Evolutionary conservation across 2,797 vertebrate species (phyloP), one percentile per base, ranked within the genome.

Genomic region (Todus mexicanus): DNA sequence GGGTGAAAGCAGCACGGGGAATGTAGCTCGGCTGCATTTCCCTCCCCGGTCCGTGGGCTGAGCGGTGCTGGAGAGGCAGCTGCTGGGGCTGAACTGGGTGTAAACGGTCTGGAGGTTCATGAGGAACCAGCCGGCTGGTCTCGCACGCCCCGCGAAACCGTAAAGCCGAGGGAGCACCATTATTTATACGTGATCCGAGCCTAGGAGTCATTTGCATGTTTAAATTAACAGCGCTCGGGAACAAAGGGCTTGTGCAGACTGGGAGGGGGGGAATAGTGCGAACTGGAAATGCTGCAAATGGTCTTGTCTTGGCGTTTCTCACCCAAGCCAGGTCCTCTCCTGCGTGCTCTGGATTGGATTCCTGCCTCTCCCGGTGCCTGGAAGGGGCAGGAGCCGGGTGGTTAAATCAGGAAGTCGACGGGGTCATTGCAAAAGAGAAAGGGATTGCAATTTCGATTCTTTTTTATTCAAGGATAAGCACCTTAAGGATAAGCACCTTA

Each of bases 41-140:
- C 12, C 33, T 73, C 17, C 9, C 4, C 26, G 1, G 2, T 3
- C 1, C 4, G 7, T 10, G 53, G 25, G 14, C 37, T 0, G 4
- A 15, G 21, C 0, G 4, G 33, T 47, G 29, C 66, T 4, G 40
- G 42, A 38, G 37, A 63, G 29, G 29, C 57, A 63, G 27, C 38
- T 76, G 27, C 57, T 18, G 70, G 57, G 66, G 17, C 31, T 33
- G 43, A 40, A 14, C 47, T 10, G 18, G 38, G 26, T 20, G 33
- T 50, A 23, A 64, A 11, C 4, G 9, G 14, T 21, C 43, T n/a
- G 42, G 7, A 23, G 38, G 23, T 7, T 11, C 33, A 12, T 7
- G 37, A 40, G 37, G 57, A 19, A 31, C 8, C 6, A 31, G 8
- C 42, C 48, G 5, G 18, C 60, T 64, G 45, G 10, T 66, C 33